Percentiles rank a stretch among this genome's conserved stretches.
Conservation (phyloP, 2,113 vertebrate genomes). For the Fregata magnificens region DNA sequence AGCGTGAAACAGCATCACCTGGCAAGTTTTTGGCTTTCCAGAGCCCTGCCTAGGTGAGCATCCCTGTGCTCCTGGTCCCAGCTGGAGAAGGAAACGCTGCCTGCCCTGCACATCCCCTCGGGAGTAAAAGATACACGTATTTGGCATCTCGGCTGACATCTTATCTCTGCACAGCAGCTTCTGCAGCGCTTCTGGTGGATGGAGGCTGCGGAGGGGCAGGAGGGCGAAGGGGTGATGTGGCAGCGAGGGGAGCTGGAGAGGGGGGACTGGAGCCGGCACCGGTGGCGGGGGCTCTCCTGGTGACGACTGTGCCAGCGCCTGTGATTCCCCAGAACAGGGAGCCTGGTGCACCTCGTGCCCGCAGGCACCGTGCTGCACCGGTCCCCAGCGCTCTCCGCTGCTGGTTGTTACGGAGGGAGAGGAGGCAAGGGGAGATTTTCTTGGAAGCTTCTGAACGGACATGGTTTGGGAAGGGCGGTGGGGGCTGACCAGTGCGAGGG, state of each 20-base stretch:
- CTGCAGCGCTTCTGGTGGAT: not conserved
- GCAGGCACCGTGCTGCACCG: not conserved
- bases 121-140: not conserved
- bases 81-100: not conserved
- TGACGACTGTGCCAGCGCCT: not conserved
- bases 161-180: not conserved
- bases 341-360: not conserved
- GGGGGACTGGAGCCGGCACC: not conserved
- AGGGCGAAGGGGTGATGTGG: not conserved
- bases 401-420: not conserved
- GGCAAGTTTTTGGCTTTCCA: not conserved
- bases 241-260: accelerated
- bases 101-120: not conserved
- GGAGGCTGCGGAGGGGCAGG: not conserved
- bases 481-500: not conserved
- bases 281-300: not conserved
- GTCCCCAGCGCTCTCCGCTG: not conserved
- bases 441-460: not conserved
- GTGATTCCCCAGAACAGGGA: not conserved
- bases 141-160: not conserved
- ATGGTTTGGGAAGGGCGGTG: accelerated
- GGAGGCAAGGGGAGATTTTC: not conserved
- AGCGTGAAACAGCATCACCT: not conserved
- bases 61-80: not conserved
- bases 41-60: not conserved